Evolutionary conservation across 1,140 invertebrate species (phyloP), one percentile per base, ranked within the genome.

Genomic region (Vollenhovia emeryi): DNA sequence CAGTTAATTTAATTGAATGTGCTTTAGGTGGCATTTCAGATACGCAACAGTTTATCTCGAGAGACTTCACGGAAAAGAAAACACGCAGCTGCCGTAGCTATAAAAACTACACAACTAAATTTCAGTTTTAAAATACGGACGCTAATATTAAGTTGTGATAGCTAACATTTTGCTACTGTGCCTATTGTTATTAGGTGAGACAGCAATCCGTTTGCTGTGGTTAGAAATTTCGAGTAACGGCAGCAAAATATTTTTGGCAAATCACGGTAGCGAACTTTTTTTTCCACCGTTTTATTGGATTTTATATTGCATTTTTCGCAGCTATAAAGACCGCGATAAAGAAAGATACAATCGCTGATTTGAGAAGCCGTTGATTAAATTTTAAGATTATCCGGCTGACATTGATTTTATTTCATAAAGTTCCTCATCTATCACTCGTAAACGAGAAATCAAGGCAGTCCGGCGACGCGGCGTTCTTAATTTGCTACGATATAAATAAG

Each of bases 391-490:
- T 59, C 24, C 11, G 36, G 36, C 27, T 66, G 43, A 78, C 50
- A 80, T 80, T 80, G 76, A 15, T 80, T 80, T 30, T 43, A 21
- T 71, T 80, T 57, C 21, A 24, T 24, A 11, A 80, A 52, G 36
- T 24, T 71, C 9, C 64, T 80, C 78, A 73, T 82, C 52, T 36
- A 59, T 82, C 52, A 60, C 30, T 57, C 9, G 27, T 45, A 73
- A 82, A 82, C 24, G 50, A 73, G 78, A 45, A 82, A 73, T 73
- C 66, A 82, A 82, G 50, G 66, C n/a, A 73, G 73, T 82, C 36
- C 27, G 9, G 18, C 13, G 15, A 80, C 48, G 45, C 6, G 48
- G 15, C 50, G 21, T 73, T 73, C 24, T 73, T 57, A 59, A 82
- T 73, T 57, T 71, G 24, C 21, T 71, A 2, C 36, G 18, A 33